Percentiles rank a stretch among this genome's conserved stretches.
Evolutionary conservation across 2,797 vertebrate species (phyloP).

Genomic region (Halcyon leucocephala): DNA sequence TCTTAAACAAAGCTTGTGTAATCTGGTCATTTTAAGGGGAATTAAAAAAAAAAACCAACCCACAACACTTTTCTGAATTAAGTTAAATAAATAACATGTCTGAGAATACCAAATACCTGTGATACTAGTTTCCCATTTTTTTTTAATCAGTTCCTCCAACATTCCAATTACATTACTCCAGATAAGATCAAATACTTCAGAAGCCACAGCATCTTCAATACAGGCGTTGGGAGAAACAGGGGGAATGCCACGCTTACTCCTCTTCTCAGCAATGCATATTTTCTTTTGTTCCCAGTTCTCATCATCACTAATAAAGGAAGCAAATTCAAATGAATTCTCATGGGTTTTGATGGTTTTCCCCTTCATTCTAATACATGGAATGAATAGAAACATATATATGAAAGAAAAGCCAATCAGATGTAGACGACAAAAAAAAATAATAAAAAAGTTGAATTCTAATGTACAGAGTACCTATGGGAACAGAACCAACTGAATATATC

Average conservation of each 20-base stretch:
- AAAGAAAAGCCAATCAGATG: neutral
- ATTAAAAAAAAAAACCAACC: neutral
- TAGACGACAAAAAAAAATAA: neutral
- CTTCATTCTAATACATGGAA: neutral
- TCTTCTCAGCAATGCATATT: conserved; percentile 20
- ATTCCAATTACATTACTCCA: conserved; percentile 79
- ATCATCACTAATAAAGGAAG: conserved; percentile 77
- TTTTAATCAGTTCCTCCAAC: conserved; percentile 80
- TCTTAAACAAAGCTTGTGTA: neutral
- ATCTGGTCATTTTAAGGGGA: no score
- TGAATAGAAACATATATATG: neutral
- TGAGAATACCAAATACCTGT: conserved; percentile 75
- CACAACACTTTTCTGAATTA: neutral
- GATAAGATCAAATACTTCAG: conserved; percentile 83
- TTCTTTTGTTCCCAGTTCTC: conserved; percentile 74
- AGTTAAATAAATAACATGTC: neutral
- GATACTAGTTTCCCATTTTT: conserved; percentile 76
- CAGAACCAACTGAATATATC: neutral
- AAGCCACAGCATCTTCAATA: conserved; percentile 80
- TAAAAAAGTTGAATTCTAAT: neutral
- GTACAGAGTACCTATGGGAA: neutral
- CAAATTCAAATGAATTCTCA: conserved; percentile 44
- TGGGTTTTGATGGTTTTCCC: neutral
- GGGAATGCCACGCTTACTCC: conserved; percentile 77
- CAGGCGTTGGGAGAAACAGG: conserved; percentile 85